Conservation (phyloP, 2,113 vertebrate genomes). For the Chionomys nivalis region DNA sequence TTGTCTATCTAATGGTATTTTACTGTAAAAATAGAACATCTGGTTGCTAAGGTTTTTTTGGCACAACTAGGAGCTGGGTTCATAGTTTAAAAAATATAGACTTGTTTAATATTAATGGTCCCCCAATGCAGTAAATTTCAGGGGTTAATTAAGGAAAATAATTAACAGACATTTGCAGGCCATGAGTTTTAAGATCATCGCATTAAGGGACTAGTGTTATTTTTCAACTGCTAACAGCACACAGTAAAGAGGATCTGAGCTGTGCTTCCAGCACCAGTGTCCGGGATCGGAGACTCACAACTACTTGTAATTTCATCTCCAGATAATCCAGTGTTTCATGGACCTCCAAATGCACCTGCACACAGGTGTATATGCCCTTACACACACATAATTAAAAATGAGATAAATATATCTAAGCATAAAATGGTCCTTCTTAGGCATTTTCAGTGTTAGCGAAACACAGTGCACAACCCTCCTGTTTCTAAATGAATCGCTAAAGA, state of each 20-base stretch:
- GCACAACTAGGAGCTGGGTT: not conserved
- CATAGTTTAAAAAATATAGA: not conserved
- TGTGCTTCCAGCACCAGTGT: not conserved
- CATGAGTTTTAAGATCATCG: not conserved
- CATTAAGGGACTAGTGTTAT: not conserved
- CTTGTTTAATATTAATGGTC: not conserved
- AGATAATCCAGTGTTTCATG: no score
- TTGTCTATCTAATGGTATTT: slow-evolving; percentile 58
- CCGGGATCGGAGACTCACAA: no score
- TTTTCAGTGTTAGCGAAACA: not conserved
- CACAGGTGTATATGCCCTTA: not conserved
- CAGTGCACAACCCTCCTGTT: not conserved
- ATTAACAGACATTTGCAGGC: not conserved
- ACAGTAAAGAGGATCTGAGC: no score
- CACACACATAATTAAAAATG: not conserved
- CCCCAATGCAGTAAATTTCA: not conserved
- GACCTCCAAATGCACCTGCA: not conserved
- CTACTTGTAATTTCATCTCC: rapidly evolving
- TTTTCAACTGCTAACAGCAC: no score
- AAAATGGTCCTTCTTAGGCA: not conserved
- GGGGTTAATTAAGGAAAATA: not conserved
- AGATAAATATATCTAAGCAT: not conserved
- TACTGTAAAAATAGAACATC: slow-evolving; percentile 59
- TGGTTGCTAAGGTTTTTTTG: slow-evolving; percentile 30
- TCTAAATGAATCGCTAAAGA: not conserved